A percentile compares a stretch with the other conserved stretches of the same genome.
Conservation (phyloP, 2,113 vertebrate species). For the Dipodomys stephensi region DNA sequence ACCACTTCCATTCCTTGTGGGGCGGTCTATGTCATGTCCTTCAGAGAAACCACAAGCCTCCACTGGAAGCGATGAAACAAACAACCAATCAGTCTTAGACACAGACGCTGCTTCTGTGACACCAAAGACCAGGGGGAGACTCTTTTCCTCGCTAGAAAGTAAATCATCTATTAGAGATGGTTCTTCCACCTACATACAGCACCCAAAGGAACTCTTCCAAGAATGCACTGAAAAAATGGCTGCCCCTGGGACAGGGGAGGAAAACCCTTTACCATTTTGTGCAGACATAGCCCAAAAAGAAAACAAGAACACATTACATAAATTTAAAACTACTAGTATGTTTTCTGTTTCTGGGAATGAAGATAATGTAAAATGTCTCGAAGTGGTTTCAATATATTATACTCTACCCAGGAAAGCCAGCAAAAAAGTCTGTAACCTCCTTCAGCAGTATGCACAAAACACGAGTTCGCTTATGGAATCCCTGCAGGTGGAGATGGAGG, state of each 20-base stretch:
- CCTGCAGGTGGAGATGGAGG: conserved; percentile 48
- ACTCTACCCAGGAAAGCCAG: conserved; percentile 86
- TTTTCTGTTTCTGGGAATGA: conserved; percentile 88
- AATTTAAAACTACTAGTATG: conserved; percentile 87
- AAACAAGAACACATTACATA: conserved; percentile 79
- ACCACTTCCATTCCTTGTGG: conserved; percentile 55
- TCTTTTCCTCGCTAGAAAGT: conserved; percentile 25
- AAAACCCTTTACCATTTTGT: conserved; percentile 72
- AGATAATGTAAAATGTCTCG: conserved; percentile 87
- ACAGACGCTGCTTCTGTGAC: conserved; percentile 59
- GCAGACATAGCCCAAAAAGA: conserved; percentile 68
- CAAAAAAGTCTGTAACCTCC: conserved; percentile 81
- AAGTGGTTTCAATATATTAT: conserved; percentile 89
- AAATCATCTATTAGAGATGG: not conserved
- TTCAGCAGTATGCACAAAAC: conserved; percentile 81
- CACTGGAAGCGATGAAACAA: conserved; percentile 33
- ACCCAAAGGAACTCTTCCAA: conserved; percentile 19
- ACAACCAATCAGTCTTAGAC: conserved; percentile 40
- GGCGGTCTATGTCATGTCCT: conserved; percentile 55
- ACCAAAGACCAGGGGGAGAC: conserved; percentile 59
- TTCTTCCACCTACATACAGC: conserved; percentile 41
- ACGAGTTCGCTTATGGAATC: conserved; percentile 67
- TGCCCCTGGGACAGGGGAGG: conserved; percentile 31
- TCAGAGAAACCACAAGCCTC: not conserved
- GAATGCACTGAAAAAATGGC: not conserved